Conservation (phyloP, 1,140 invertebrate genomes). For the Orius insidiosus region DNA sequence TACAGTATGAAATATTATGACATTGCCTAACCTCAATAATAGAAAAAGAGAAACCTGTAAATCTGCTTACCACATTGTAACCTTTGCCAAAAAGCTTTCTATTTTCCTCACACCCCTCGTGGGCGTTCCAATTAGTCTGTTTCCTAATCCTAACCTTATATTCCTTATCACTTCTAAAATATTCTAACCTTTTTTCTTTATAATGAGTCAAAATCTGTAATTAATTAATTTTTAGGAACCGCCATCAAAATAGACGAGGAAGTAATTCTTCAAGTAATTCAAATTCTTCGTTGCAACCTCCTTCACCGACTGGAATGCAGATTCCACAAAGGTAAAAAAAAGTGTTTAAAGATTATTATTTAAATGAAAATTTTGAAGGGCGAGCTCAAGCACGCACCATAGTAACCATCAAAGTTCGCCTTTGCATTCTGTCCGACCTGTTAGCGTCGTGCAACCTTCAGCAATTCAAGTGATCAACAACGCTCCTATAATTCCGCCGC, state of each 20-base stretch:
- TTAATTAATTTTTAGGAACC: slow-evolving; percentile 12
- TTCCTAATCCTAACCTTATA: too few relatives aligned
- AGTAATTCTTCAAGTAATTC: slow-evolving; percentile 18
- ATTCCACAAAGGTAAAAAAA: too few relatives aligned
- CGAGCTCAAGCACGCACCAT: slow-evolving; percentile 2
- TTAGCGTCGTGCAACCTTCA: slow-evolving; percentile 8
- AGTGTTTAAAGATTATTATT: too few relatives aligned
- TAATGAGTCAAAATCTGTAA: too few relatives aligned
- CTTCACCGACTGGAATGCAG: slow-evolving; percentile 11
- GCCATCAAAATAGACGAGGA: slow-evolving; percentile 19
- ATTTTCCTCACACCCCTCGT: too few relatives aligned
- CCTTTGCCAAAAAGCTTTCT: too few relatives aligned
- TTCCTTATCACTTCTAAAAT: too few relatives aligned
- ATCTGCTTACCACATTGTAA: background rate
- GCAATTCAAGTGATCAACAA: slow-evolving; percentile 8
- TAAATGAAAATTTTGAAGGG: too few relatives aligned
- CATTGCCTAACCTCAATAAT: slow-evolving; percentile 4
- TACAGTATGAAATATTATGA: background rate
- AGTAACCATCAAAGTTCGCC: slow-evolving; percentile 1
- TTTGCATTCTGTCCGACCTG: slow-evolving; percentile 3
- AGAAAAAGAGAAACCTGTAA: background rate
- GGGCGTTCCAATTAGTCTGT: too few relatives aligned
- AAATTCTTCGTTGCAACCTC: slow-evolving; percentile 16
- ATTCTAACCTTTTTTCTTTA: too few relatives aligned
- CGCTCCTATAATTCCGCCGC: slow-evolving; percentile 9